Percentiles rank a stretch among this genome's conserved stretches.
Conservation (phyloP, 2,888 invertebrate genomes). For the Stenichneumon culpator region DNA sequence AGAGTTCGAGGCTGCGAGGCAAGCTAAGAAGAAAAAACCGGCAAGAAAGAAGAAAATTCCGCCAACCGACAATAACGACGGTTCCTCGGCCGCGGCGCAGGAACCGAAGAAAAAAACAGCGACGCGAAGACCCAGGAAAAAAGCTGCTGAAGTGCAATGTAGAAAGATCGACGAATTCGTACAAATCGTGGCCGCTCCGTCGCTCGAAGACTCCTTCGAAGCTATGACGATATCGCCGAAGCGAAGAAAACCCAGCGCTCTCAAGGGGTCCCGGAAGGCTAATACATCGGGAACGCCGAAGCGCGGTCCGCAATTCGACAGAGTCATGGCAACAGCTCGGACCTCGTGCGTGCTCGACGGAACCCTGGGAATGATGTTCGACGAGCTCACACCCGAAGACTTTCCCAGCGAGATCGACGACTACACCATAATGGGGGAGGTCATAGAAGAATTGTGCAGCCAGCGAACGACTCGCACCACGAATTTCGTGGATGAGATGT, state of each 20-base stretch:
- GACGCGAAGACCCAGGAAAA: constrained; percentile 57
- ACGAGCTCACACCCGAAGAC: constrained; percentile 81
- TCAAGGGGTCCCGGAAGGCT: constrained; percentile 67
- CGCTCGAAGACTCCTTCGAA: constrained; percentile 78
- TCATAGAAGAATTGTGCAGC: constrained; percentile 86
- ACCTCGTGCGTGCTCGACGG: constrained; percentile 81
- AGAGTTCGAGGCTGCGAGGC: constrained; percentile 87
- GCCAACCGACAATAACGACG: constrained; percentile 49
- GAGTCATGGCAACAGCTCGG: constrained; percentile 80
- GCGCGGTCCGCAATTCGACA: constrained; percentile 78
- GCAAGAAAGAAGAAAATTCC: constrained; percentile 68
- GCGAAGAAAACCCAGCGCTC: constrained; percentile 76
- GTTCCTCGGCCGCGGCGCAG: background rate
- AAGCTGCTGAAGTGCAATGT: constrained; percentile 59
- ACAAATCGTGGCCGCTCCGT: constrained; percentile 71
- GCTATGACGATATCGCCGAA: constrained; percentile 80
- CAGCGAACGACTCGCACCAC: constrained; percentile 46
- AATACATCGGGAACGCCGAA: constrained; percentile 76
- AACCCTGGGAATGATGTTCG: constrained; percentile 81
- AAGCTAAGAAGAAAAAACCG: constrained; percentile 81
- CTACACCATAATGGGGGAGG: constrained; percentile 86
- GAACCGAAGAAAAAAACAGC: constrained; percentile 57
- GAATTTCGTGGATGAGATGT: constrained; percentile 44
- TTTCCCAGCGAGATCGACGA: constrained; percentile 84
- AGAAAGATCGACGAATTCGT: constrained; percentile 79